Evolutionary conservation across 2,113 vertebrate genomes (phyloP), one percentile per base, ranked within the genome.

Genomic region (Astatotilapia flaviijosephi): DNA sequence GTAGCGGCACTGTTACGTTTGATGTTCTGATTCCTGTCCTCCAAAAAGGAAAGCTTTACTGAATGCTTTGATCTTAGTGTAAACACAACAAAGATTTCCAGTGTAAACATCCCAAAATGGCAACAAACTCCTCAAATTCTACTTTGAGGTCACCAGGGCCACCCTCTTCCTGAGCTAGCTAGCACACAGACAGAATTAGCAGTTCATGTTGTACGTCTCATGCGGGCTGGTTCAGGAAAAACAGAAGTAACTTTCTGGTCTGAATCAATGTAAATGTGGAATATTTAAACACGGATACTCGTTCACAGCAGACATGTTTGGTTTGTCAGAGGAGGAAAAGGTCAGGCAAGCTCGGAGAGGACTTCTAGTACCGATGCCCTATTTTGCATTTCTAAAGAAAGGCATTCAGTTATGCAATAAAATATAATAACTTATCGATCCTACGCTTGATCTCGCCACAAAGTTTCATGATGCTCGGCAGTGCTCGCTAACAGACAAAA

Each of bases 141-240:
- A 12, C 42, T 51, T 68, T 26, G 45, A 56, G 75, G 37, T 5
- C 23, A 40, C 49, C 45, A 26, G 26, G 2, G 7, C 14, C 55
- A 45, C 11, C 49, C 26, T 85, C 21, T 35, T 70, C 1, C 9
- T 9, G 55, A 15, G 31, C 56, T 75, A 54, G 54, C 37, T 9
- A 15, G 37, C 65, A 9, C 0, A 1, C 65, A 70, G n/a, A 70
- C 37, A 15, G n/a, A 42, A 42, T 42, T 19, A 49, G 15, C 15
- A 0, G 70, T 75, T 49, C 23, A 28, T 17, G 42, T 28, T 5
- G 68, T 19, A 15, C 0, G 1, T 75, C 0, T 75, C 3, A 49
- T 6, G 5, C 0, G 14, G 14, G 40, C 68, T 26, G 14, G 21
- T 73, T 73, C 68, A 75, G 40, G 21, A 73, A 28, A 47, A 73